A percentile compares a stretch with the other conserved stretches of the same genome.
These are phyloP conservation scores for Brotula barbata DNA, from an alignment of 2,797 vertebrate species.

Conservation along the genomic window DNA sequence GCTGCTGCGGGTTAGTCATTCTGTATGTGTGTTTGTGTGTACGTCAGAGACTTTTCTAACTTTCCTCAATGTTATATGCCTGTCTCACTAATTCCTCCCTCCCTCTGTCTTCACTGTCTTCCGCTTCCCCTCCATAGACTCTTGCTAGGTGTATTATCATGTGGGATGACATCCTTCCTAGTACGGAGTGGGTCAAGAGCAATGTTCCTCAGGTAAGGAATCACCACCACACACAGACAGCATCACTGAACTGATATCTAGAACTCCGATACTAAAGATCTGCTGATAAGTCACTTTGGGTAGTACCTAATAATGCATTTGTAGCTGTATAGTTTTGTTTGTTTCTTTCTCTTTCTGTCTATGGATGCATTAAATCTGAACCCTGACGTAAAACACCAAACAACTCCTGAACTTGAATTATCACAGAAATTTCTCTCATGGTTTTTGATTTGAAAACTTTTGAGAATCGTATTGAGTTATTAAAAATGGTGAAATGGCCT, in stretches of 20 bases:
- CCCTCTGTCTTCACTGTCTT: neutral
- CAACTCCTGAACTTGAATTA: too few relatives aligned
- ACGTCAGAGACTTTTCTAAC: neutral
- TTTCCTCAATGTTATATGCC: neutral
- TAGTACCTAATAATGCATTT: neutral
- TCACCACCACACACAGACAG: neutral
- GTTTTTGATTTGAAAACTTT: too few relatives aligned
- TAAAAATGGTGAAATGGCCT: too few relatives aligned
- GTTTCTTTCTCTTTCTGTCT: too few relatives aligned
- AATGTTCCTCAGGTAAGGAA: slow-evolving; percentile 93
- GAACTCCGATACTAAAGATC: neutral
- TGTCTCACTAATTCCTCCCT: slow-evolving; percentile 9
- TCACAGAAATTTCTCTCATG: too few relatives aligned
- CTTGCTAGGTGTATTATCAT: slow-evolving; percentile 95
- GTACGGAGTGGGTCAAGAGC: slow-evolving; percentile 94
- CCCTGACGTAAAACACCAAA: too few relatives aligned
- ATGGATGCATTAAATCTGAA: too few relatives aligned
- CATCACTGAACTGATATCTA: slow-evolving; percentile 3
- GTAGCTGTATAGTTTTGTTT: neutral
- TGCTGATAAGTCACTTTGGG: slow-evolving; percentile 16
- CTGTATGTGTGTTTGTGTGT: neutral
- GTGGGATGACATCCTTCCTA: slow-evolving; percentile 97
- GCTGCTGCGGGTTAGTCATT: slow-evolving; percentile 86
- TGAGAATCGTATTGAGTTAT: too few relatives aligned
- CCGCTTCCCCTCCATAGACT: slow-evolving; percentile 77